A percentile compares a stretch with the other conserved stretches of the same genome.
These are phyloP conservation scores for Bombus difficillimus DNA, from an alignment of 1,140 invertebrate species.

Conservation along the genomic window DNA sequence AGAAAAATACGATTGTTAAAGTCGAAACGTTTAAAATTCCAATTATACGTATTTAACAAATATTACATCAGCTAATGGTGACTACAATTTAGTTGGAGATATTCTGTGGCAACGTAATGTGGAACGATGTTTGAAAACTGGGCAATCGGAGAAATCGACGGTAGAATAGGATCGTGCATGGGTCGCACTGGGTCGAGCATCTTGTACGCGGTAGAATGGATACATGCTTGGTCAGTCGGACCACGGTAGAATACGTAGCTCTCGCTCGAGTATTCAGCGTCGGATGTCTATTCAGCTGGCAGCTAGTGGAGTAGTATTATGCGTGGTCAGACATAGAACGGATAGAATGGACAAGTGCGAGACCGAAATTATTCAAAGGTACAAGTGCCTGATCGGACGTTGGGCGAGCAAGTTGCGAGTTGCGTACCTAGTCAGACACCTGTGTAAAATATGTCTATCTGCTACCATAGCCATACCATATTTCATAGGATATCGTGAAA, in stretches of 20 bases:
- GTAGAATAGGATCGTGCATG: background rate
- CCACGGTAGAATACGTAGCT: background rate
- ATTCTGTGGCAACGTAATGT: background rate
- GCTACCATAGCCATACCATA: background rate
- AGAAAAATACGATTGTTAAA: background rate
- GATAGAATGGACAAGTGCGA: too few relatives aligned
- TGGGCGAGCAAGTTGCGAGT: too few relatives aligned
- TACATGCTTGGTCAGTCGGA: background rate
- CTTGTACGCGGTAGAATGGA: background rate
- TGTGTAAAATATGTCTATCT: background rate
- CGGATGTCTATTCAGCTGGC: background rate
- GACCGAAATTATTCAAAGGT: background rate
- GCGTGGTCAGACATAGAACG: background rate
- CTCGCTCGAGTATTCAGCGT: slow-evolving; percentile 1
- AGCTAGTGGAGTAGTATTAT: background rate
- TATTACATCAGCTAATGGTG: background rate
- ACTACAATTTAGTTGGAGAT: background rate
- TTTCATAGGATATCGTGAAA: background rate
- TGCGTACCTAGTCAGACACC: background rate
- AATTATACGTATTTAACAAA: background rate
- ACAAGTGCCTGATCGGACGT: background rate
- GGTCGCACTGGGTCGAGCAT: background rate
- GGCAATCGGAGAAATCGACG: too few relatives aligned
- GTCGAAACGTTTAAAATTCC: background rate
- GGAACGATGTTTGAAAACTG: slow-evolving; percentile 3